These are phyloP conservation scores for Pao palembangensis DNA, from an alignment of 2,113 vertebrate genomes.

Conservation along the genomic window DNA sequence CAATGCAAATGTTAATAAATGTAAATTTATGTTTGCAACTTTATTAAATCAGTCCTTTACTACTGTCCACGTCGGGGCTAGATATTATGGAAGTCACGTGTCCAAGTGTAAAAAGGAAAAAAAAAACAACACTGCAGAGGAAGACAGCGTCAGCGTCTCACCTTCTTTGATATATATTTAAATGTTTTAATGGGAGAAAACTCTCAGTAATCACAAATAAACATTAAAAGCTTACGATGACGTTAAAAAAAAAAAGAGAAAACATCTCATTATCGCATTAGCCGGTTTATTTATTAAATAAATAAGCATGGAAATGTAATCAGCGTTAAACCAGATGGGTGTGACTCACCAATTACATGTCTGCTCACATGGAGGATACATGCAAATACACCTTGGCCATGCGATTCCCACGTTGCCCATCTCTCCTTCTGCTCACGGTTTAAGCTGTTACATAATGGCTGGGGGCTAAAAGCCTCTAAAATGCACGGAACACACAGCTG, in stretches of 20 bases:
- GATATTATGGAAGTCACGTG: constrained; percentile 14
- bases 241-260: neutral
- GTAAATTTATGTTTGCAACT: too few species aligned
- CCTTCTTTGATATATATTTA: constrained; percentile 9
- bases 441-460: neutral
- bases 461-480: neutral
- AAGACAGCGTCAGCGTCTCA: constrained; percentile 18
- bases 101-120: neutral
- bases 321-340: constrained; percentile 3
- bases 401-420: neutral
- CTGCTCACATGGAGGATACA: constrained; percentile 3
- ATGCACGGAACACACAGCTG: constrained; percentile 19
- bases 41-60: too few species aligned
- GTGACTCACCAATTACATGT: constrained; percentile 14
- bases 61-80: too few species aligned
- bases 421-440: constrained; percentile 7
- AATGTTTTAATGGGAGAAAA: neutral
- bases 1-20: too few species aligned
- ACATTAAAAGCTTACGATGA: too few species aligned
- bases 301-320: constrained; percentile 10
- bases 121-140: constrained; percentile 10
- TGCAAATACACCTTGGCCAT: neutral
- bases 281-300: too few species aligned
- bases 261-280: neutral
- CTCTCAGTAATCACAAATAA: neutral